Conservation (phyloP, 2,888 invertebrate species). For the Heliconius charithonia region DNA sequence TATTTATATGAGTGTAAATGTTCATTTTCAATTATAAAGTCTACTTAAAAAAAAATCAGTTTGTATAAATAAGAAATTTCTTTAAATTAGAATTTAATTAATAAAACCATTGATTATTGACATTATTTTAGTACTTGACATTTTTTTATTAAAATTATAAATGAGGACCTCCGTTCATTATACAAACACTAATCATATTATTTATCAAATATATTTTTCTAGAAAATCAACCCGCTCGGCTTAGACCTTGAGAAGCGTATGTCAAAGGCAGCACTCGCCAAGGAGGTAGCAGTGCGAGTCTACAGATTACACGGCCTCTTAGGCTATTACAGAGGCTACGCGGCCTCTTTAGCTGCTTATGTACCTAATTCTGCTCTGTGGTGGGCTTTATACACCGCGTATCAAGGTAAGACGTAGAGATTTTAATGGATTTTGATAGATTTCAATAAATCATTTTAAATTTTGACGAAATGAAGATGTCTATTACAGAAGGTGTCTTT, state of each 20-base stretch:
- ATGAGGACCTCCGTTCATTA: no score
- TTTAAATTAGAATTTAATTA: no score
- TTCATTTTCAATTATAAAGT: neutral
- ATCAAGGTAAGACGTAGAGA: conserved; percentile 88
- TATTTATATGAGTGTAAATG: neutral
- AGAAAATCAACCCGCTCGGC: conserved; percentile 89
- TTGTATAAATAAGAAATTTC: neutral
- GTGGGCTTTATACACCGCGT: conserved; percentile 98
- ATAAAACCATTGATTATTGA: no score
- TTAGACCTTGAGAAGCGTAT: conserved; percentile 85
- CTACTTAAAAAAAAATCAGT: neutral
- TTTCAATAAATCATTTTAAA: neutral
- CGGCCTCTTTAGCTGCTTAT: conserved; percentile 95
- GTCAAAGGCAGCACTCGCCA: conserved; percentile 87
- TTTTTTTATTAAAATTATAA: no score
- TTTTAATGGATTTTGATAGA: neutral
- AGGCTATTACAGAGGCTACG: conserved; percentile 97
- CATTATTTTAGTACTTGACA: no score
- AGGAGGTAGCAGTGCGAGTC: conserved; percentile 90
- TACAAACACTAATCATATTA: neutral
- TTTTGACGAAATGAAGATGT: no score
- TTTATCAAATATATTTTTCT: conserved; percentile 28
- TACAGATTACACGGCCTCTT: conserved; percentile 91
- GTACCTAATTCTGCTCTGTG: conserved; percentile 98
- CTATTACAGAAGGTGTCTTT: no score